Conservation (phyloP, 35 echinoderm and acorn worm species). For the Ophioderma brevispina region DNA sequence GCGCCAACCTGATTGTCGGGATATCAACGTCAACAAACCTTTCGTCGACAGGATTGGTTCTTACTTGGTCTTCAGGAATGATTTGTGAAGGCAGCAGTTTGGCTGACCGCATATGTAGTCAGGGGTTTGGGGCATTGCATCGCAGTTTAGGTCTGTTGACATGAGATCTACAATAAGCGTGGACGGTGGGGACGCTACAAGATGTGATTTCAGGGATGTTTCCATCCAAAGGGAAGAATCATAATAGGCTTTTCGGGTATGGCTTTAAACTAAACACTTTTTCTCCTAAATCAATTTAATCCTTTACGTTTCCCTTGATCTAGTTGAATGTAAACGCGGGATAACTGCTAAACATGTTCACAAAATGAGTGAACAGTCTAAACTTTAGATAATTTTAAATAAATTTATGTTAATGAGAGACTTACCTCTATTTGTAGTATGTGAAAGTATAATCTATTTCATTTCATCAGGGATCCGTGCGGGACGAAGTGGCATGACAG, state of each 20-base stretch:
- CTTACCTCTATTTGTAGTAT: too few relatives aligned
- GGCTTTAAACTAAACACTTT: too few relatives aligned
- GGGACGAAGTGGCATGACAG: too few relatives aligned
- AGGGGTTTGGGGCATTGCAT: neutral
- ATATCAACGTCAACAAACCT: neutral
- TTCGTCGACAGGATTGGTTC: neutral
- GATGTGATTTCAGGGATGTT: neutral
- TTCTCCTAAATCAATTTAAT: too few relatives aligned
- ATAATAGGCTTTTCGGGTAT: neutral
- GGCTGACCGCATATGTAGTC: neutral
- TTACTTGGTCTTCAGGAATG: neutral
- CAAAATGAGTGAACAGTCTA: too few relatives aligned
- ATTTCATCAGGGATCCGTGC: too few relatives aligned
- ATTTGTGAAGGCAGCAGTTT: neutral
- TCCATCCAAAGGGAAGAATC: neutral
- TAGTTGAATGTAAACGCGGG: too few relatives aligned
- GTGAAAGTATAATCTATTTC: too few relatives aligned
- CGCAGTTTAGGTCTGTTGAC: neutral
- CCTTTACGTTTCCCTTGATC: too few relatives aligned
- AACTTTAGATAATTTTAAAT: too few relatives aligned
- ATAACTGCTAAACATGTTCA: too few relatives aligned
- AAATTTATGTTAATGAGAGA: too few relatives aligned
- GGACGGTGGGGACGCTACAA: neutral
- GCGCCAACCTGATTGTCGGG: neutral
- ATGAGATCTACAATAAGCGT: neutral